Evolutionary conservation across 2,888 invertebrate species (phyloP).

Genomic region (Hyles lineata): DNA sequence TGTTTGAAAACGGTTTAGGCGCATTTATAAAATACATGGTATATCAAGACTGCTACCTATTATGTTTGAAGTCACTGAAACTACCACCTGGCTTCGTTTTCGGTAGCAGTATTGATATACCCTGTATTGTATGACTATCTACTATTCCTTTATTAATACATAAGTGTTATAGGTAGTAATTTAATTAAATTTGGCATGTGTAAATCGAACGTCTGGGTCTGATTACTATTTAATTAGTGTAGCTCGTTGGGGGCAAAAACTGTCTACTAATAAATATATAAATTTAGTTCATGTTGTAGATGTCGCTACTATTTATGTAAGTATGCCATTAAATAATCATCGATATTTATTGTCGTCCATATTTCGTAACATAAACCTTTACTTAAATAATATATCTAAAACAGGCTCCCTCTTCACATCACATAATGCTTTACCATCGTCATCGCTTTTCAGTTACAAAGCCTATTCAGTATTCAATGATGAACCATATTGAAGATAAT

Average conservation of each 20-base stretch:
- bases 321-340: background rate
- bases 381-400: too few relatives aligned
- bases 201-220: background rate
- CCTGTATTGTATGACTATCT: background rate
- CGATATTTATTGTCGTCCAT: background rate
- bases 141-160: background rate
- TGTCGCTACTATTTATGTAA: background rate
- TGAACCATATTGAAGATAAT: background rate
- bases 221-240: conserved; percentile 1
- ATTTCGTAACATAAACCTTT: too few relatives aligned
- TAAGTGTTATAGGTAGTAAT: background rate
- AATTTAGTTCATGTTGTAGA: background rate
- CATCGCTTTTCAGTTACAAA: background rate
- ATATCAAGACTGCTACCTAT: too few relatives aligned
- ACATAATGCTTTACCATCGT: too few relatives aligned
- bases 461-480: background rate
- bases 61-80: too few relatives aligned
- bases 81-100: too few relatives aligned
- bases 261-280: background rate
- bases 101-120: too few relatives aligned
- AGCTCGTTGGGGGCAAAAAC: background rate
- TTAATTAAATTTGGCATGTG: background rate
- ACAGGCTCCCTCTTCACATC: too few relatives aligned
- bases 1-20: background rate
- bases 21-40: background rate